Conservation (phyloP, 2,797 vertebrate genomes). For the Merluccius polli region DNA sequence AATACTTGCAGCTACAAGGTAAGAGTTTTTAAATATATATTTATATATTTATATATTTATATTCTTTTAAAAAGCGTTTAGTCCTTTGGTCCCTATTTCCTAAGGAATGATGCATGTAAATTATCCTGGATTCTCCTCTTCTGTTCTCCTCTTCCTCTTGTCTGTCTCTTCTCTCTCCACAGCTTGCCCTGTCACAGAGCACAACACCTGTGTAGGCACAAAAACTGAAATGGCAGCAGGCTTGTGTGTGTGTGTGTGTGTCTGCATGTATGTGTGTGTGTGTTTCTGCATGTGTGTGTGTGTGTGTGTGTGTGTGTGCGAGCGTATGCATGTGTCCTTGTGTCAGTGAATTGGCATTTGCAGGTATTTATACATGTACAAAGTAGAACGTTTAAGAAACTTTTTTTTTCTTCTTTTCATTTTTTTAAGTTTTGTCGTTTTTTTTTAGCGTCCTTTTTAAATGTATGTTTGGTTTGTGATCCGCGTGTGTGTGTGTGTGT, state of each 20-base stretch:
- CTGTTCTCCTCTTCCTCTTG: constrained; percentile 41
- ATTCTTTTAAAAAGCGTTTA: constrained; percentile 94
- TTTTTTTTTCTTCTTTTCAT: constrained; percentile 35
- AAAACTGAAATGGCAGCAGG: constrained; percentile 86
- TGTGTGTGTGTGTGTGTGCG: constrained; percentile 20
- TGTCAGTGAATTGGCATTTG: constrained; percentile 73
- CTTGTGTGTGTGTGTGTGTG: constrained; percentile 77
- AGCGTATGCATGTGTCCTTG: constrained; percentile 50
- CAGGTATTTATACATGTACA: constrained; percentile 75
- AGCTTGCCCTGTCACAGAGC: constrained; percentile 76
- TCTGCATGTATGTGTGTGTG: constrained; percentile 20
- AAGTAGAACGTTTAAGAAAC: constrained; percentile 51
- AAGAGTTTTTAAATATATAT: constrained; percentile 80
- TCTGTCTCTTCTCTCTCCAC: constrained; percentile 65
- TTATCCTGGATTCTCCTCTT: constrained; percentile 85
- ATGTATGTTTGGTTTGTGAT: constrained; percentile 56
- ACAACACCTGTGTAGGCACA: constrained; percentile 82
- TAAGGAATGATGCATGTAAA: constrained; percentile 99
- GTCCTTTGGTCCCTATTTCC: constrained; percentile 99
- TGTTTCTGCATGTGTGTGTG: constrained; percentile 44
- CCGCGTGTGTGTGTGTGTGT: constrained; percentile 35
- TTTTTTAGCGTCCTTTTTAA: constrained; percentile 27
- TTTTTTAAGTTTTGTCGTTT: constrained; percentile 35
- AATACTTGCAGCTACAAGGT: constrained; percentile 83
- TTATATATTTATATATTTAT: constrained; percentile 82